Percentiles rank a stretch among this genome's conserved stretches.
Conservation (phyloP, 2,113 vertebrate species). For the Catharus fuscescens region DNA sequence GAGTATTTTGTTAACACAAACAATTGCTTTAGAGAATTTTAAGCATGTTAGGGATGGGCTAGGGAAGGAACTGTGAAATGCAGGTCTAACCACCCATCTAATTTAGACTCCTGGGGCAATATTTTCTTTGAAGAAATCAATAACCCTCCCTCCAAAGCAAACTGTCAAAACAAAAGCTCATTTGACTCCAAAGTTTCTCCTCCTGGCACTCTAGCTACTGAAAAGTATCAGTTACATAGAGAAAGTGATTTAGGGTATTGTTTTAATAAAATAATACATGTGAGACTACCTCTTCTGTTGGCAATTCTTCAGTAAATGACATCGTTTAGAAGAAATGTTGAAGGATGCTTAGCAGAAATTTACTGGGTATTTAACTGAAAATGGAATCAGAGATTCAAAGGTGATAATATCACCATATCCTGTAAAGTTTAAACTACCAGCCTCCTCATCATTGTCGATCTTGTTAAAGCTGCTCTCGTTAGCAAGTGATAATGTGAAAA, state of each 20-base stretch:
- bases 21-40: slow-evolving; percentile 56
- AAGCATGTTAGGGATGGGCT: slow-evolving; percentile 62
- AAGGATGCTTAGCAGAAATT: not conserved
- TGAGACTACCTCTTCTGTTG: not conserved
- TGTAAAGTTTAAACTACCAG: not conserved
- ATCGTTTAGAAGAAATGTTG: not conserved
- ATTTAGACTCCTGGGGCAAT: slow-evolving; percentile 24
- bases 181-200: not conserved
- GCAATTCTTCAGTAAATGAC: not conserved
- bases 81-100: slow-evolving; percentile 34
- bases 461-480: not conserved
- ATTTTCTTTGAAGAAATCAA: slow-evolving; percentile 50
- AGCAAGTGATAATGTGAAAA: not conserved
- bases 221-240: not conserved
- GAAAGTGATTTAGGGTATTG: not conserved
- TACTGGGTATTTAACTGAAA: not conserved
- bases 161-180: slow-evolving; percentile 47
- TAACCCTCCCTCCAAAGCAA: slow-evolving; percentile 34
- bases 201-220: not conserved
- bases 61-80: slow-evolving; percentile 53
- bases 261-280: not conserved
- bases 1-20: slow-evolving; percentile 14
- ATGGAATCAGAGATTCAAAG: not conserved
- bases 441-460: not conserved
- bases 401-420: not conserved